Conservation (phyloP, 2,888 invertebrate species). For the Camptogramma bilineatum region DNA sequence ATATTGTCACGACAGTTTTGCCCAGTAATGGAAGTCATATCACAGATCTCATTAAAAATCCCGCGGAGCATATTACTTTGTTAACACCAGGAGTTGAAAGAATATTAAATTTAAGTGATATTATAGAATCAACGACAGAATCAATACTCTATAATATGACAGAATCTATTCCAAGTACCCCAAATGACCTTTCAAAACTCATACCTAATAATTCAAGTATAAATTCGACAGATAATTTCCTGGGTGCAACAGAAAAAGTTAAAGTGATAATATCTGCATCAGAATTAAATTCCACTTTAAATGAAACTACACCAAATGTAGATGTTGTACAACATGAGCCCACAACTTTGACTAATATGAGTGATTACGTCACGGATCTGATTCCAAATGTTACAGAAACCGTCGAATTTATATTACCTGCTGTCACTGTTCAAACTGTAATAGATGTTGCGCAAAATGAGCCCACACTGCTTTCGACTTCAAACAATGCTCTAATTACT, state of each 20-base stretch:
- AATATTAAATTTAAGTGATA: neutral
- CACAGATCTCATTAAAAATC: neutral
- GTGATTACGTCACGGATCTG: neutral
- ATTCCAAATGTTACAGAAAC: constrained; percentile 2
- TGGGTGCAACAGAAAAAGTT: neutral
- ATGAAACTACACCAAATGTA: constrained; percentile 5
- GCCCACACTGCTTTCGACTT: neutral
- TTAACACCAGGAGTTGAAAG: neutral
- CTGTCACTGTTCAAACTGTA: constrained; percentile 1
- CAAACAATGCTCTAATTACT: neutral
- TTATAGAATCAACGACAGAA: neutral
- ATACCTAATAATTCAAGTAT: neutral
- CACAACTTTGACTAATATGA: constrained; percentile 1
- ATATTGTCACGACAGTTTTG: neutral
- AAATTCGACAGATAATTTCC: neutral
- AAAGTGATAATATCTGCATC: neutral
- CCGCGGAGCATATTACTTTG: neutral
- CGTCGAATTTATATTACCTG: neutral
- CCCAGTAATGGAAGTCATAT: neutral
- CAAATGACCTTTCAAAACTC: neutral
- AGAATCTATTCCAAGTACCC: neutral
- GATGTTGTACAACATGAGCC: constrained; percentile 1
- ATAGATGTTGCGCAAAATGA: neutral
- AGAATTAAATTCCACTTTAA: neutral
- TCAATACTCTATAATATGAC: neutral